Conservation (phyloP, 2,888 invertebrate genomes). For the Brachyptera risi region DNA sequence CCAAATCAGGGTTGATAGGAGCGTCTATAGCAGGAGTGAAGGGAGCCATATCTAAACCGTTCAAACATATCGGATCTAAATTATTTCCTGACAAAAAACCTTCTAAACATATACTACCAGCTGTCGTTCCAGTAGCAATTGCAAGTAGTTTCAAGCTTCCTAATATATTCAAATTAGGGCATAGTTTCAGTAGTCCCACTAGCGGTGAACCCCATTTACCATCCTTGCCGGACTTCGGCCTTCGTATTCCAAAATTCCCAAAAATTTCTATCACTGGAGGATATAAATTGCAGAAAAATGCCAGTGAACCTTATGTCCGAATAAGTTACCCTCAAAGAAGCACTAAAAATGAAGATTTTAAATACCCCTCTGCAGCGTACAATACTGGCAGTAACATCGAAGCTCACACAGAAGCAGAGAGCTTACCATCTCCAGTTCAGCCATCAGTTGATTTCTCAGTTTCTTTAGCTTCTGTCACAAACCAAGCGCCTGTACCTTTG, state of each 20-base stretch:
- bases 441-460: not conserved
- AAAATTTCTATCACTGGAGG: slow-evolving; percentile 14
- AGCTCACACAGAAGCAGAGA: not conserved
- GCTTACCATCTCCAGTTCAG: no score
- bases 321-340: not conserved
- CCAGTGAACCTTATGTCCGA: slow-evolving; percentile 20
- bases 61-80: slow-evolving; percentile 9
- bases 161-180: not conserved
- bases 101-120: not conserved
- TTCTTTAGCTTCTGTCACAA: not conserved
- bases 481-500: not conserved
- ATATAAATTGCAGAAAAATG: slow-evolving; percentile 19
- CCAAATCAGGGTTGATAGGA: not conserved
- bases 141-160: not conserved
- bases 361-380: no score
- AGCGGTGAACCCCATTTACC: not conserved
- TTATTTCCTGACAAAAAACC: not conserved
- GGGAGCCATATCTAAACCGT: not conserved
- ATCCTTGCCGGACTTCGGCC: not conserved
- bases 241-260: slow-evolving; percentile 16
- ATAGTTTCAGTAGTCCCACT: not conserved
- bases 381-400: no score
- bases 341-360: not conserved
- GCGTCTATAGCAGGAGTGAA: not conserved
- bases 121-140: not conserved